These are phyloP conservation scores for Alentia gelatinosa DNA, from an alignment of 2,888 invertebrate species.

Conservation along the genomic window DNA sequence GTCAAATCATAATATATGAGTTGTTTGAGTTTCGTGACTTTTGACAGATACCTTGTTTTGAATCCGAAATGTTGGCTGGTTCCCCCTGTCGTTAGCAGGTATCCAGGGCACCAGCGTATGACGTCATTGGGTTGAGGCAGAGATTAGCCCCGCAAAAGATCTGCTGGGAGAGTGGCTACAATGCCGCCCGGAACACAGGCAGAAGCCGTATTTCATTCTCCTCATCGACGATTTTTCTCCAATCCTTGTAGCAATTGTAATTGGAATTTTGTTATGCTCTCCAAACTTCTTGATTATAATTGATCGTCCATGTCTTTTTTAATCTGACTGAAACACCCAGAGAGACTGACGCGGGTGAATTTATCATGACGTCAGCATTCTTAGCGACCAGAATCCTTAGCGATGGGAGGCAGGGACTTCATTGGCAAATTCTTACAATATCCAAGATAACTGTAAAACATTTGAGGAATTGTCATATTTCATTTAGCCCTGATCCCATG, in stretches of 20 bases:
- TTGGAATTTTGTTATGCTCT: neutral
- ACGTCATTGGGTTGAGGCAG: neutral
- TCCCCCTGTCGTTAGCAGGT: neutral
- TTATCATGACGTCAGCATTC: too few relatives aligned
- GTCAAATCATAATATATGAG: too few relatives aligned
- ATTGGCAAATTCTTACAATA: too few relatives aligned
- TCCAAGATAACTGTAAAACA: too few relatives aligned
- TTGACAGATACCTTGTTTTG: neutral
- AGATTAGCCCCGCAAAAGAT: neutral
- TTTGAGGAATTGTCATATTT: too few relatives aligned
- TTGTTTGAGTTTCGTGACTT: neutral
- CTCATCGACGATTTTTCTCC: neutral
- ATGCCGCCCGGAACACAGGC: neutral
- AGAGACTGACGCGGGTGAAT: too few relatives aligned
- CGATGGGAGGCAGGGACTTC: too few relatives aligned
- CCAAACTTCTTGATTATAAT: neutral
- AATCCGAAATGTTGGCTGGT: neutral
- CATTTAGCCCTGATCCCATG: too few relatives aligned
- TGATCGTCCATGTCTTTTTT: neutral
- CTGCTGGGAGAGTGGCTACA: neutral
- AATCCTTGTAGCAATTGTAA: neutral
- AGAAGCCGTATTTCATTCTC: neutral
- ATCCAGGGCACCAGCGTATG: neutral
- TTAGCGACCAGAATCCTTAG: too few relatives aligned
- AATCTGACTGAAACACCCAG: too few relatives aligned